These are phyloP conservation scores for Oxyruncus cristatus DNA, from an alignment of 2,113 vertebrate species.

Conservation along the genomic window DNA sequence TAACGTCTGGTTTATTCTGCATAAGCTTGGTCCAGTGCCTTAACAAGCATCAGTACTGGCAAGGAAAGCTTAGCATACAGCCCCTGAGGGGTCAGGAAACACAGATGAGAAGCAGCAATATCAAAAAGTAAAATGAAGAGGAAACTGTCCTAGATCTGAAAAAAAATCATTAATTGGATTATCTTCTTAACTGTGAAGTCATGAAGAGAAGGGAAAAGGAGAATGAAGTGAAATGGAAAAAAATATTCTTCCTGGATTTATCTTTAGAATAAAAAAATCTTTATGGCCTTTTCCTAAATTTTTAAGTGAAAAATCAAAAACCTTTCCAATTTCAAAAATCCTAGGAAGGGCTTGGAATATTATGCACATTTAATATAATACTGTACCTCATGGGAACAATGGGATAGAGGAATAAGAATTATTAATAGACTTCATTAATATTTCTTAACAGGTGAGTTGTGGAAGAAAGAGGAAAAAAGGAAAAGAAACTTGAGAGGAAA, in stretches of 20 bases:
- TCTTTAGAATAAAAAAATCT: background rate
- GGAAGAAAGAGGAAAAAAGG: background rate
- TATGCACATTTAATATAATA: background rate
- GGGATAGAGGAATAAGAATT: background rate
- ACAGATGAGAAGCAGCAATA: background rate
- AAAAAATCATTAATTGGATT: background rate
- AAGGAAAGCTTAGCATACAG: background rate
- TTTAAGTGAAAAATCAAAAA: background rate
- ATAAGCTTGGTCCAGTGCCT: background rate
- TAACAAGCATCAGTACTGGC: background rate
- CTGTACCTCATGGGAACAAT: background rate
- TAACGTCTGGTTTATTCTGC: background rate
- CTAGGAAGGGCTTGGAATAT: background rate
- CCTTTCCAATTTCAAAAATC: background rate
- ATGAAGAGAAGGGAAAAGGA: background rate
- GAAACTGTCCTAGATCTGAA: background rate
- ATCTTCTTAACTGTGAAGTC: background rate
- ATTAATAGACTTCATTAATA: background rate
- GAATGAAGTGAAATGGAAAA: background rate
- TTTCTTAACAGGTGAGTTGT: background rate
- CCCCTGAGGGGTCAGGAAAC: background rate
- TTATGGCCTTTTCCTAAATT: background rate
- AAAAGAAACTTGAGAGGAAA: background rate
- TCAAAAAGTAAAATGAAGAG: background rate
- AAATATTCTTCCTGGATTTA: background rate